Evolutionary conservation across 2,797 vertebrate genomes (phyloP).

Genomic region (Microctenopoma steveboyesi): DNA sequence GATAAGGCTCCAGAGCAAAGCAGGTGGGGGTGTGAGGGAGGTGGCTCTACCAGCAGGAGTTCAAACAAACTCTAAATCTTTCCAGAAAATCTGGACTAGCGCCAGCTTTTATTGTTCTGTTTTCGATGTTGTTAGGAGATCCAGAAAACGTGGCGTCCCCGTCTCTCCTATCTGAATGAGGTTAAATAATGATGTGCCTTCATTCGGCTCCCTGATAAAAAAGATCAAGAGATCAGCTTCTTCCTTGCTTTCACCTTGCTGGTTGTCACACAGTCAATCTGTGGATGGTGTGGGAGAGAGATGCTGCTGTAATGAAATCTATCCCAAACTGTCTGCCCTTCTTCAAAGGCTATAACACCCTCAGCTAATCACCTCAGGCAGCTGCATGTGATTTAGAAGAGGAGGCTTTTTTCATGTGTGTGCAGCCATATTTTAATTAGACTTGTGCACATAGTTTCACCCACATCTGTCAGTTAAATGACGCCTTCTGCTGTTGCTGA

Average conservation of each 20-base stretch:
- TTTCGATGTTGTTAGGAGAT: conserved; percentile 9
- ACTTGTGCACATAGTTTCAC: conserved; percentile 34
- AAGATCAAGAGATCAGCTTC: conserved; percentile 52
- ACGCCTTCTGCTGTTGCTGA: conserved; percentile 25
- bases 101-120: conserved; percentile 12
- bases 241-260: conserved; percentile 61
- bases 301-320: conserved; percentile 32
- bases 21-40: conserved; percentile 35
- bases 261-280: conserved; percentile 53
- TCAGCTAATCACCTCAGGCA: conserved; percentile 41
- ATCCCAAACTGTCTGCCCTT: conserved; percentile 37
- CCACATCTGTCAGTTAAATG: conserved; percentile 51
- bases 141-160: conserved; percentile 12
- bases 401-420: conserved; percentile 7
- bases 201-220: conserved; percentile 19
- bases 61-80: conserved; percentile 41
- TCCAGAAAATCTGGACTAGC: conserved; percentile 24
- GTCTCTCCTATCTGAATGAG: conserved; percentile 17
- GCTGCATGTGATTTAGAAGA: conserved; percentile 26
- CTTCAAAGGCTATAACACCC: conserved; percentile 37
- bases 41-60: conserved; percentile 25
- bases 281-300: conserved; percentile 21
- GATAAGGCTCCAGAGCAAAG: conserved; percentile 59
- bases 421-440: conserved; percentile 47
- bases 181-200: conserved; percentile 42